phyloP scores from a whole-genome alignment of 2,888 invertebrate species.

The Strigamia crassipes region DNA sequence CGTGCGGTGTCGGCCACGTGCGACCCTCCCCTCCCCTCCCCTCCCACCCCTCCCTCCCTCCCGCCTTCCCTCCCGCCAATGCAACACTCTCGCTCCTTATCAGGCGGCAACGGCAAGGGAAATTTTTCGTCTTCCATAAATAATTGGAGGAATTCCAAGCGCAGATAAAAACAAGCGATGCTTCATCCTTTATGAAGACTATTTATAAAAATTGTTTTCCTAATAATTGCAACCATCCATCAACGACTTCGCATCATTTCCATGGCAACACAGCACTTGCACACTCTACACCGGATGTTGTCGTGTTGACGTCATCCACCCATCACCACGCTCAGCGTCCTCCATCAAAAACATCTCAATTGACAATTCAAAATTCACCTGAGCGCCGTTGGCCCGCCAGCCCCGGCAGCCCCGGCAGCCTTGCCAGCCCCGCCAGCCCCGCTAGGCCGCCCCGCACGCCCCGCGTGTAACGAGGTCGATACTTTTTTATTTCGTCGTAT shows the following conservation, averaged over 20 bases:
- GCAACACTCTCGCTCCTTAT: constrained; percentile 18
- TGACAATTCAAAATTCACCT: constrained; percentile 12
- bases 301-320: constrained; percentile 15
- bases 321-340: background rate
- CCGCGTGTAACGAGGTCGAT: constrained; percentile 15
- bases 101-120: constrained; percentile 24
- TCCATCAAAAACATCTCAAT: constrained; percentile 8
- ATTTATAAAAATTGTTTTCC: constrained; percentile 47
- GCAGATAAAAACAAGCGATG: constrained; percentile 47
- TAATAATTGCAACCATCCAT: constrained; percentile 47
- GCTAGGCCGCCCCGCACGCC: no score
- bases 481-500: constrained; percentile 13
- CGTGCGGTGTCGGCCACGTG: constrained; percentile 37
- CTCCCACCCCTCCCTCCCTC: background rate
- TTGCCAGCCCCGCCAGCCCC: no score
- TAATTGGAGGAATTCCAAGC: constrained; percentile 44
- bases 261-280: constrained; percentile 6
- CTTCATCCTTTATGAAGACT: constrained; percentile 47
- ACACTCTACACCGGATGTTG: constrained; percentile 17
- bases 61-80: constrained; percentile 4
- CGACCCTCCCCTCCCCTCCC: constrained; percentile 7
- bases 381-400: background rate
- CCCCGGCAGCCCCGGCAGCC: no score
- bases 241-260: constrained; percentile 41
- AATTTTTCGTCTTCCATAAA: constrained; percentile 45